Evolutionary conservation across 2,113 vertebrate genomes (phyloP).

Genomic region (Pteropus alecto): DNA sequence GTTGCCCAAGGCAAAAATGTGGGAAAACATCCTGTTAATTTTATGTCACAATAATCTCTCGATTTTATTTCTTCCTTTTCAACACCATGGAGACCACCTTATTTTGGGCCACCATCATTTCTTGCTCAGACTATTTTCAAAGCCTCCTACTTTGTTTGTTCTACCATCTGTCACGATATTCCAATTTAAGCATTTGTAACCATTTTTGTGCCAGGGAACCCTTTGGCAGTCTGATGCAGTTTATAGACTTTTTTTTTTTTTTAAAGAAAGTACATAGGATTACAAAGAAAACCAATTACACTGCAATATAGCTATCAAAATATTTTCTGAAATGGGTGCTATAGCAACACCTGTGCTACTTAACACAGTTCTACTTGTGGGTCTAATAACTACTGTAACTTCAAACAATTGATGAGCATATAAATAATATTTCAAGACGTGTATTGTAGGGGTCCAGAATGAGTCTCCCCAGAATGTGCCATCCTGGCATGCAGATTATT

Average conservation of each 20-base stretch:
- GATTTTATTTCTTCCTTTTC: not conserved
- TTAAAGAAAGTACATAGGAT: not conserved
- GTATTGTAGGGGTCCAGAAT: not conserved
- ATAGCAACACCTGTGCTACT: not conserved
- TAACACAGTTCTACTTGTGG: not conserved
- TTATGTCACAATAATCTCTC: not conserved
- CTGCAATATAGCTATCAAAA: not conserved
- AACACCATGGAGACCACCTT: not conserved
- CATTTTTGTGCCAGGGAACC: not conserved
- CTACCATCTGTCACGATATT: not conserved
- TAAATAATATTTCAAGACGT: not conserved
- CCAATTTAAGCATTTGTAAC: not conserved
- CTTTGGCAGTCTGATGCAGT: not conserved
- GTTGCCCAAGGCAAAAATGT: not conserved
- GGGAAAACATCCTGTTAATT: not conserved
- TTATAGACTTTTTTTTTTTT: not conserved
- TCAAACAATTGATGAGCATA: not conserved
- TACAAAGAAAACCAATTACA: constrained; percentile 8
- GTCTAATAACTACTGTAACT: not conserved
- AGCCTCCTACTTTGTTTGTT: not conserved
- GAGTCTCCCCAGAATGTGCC: too few species aligned
- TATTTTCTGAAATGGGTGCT: not conserved
- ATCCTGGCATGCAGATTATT: too few species aligned
- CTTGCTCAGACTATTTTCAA: not conserved
- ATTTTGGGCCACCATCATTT: not conserved